Evolutionary conservation across 2,888 invertebrate genomes (phyloP), one percentile per base, ranked within the genome.

Genomic region (Quadroppia sp.): DNA sequence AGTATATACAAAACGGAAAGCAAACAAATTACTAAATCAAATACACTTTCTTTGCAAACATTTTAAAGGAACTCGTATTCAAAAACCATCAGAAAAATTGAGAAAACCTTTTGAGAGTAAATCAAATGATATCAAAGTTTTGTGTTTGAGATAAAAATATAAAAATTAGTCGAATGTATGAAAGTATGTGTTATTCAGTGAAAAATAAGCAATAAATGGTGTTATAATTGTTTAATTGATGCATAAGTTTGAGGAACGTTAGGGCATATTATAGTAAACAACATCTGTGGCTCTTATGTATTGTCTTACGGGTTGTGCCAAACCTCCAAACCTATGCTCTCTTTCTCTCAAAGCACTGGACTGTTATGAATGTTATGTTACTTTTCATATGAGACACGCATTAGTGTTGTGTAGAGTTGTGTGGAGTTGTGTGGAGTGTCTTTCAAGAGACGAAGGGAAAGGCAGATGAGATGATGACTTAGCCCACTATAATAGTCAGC

Each of bases 141-240:
- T 30, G 50, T 20, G 25, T 36, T 32, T 64, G 25, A n/a, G 32
- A 28, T 13, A 32, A 36, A 64, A 20, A 36, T 30, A 61, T 64
- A 64, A 11, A 64, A 64, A 64, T 64, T 64, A 36, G 64, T 64
- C 64, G 20, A 64, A 64, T n/a, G 20, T 36, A 36, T 36, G 36
- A 30, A n/a, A n/a, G n/a, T n/a, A 32, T 32, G 30, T 64, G 64
- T 64, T 64, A 64, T 64, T 56, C 36, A 20, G 32, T 3, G 9
- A 64, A 36, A 64, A 64, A 36, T 64, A 64, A 36, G 15, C 64
- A 64, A 64, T 64, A 64, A 64, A 64, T 36, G 64, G 64, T 36
- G 64, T 64, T 7, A 20, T 64, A 64, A 64, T 36, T 64, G 64
- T 64, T 64, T 64, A 64, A 64, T 64, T 64, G 64, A 64, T 64